Percentiles rank a stretch among this genome's conserved stretches.
Conservation (phyloP, 2,797 vertebrate genomes). For the Pangasius mekongensis region DNA sequence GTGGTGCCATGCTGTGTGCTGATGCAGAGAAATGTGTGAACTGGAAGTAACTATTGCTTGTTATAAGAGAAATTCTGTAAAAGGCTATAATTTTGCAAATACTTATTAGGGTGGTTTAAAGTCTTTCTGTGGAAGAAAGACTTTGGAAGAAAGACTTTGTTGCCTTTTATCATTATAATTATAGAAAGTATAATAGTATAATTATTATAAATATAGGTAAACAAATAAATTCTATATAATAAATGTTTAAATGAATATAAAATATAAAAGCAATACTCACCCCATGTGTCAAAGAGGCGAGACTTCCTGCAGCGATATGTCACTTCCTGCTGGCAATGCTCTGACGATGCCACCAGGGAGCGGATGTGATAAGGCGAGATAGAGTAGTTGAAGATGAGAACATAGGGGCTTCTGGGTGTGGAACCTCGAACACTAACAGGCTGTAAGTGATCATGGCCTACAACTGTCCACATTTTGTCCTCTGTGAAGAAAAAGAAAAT, state of each 20-base stretch:
- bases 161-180: not conserved
- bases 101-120: not conserved
- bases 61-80: not conserved
- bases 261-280: slow-evolving; percentile 66
- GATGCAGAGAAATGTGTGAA: not conserved
- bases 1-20: not conserved
- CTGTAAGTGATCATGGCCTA: slow-evolving; percentile 80
- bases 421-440: slow-evolving; percentile 72
- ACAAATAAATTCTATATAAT: not conserved
- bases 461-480: slow-evolving; percentile 82
- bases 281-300: slow-evolving; percentile 82
- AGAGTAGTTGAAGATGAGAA: slow-evolving; percentile 77
- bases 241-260: not conserved
- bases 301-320: slow-evolving; percentile 81
- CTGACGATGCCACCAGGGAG: slow-evolving; percentile 74
- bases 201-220: not conserved
- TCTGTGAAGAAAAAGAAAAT: slow-evolving; percentile 68
- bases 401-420: slow-evolving; percentile 68
- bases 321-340: slow-evolving; percentile 84
- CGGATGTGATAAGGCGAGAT: slow-evolving; percentile 77
- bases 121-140: not conserved
- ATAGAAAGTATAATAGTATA: not conserved
- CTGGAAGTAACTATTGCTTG: not conserved
- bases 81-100: not conserved
- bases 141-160: too few relatives aligned